These are phyloP conservation scores for Anticlea derivata DNA, from an alignment of 2,888 invertebrate species.

Conservation along the genomic window DNA sequence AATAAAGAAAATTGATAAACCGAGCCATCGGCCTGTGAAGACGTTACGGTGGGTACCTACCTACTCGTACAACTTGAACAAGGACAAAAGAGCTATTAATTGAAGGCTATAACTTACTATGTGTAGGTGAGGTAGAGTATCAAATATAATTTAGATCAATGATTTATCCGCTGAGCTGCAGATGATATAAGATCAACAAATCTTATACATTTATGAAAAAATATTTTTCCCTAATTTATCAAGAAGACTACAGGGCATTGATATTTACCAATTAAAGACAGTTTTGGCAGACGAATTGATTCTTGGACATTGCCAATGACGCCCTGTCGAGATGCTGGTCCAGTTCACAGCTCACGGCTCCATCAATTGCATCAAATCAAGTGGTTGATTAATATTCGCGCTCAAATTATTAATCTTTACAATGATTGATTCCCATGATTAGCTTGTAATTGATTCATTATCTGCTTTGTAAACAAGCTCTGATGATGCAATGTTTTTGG, in stretches of 20 bases:
- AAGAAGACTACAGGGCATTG: no score
- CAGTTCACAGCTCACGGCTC: background rate
- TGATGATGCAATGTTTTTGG: no score
- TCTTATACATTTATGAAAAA: no score
- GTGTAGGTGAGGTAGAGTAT: background rate
- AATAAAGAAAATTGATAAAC: conserved; percentile 36
- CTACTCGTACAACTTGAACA: background rate
- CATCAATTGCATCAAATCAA: background rate
- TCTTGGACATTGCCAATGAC: no score
- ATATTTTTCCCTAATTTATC: no score
- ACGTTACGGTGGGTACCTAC: conserved; percentile 4
- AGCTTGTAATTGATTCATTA: background rate
- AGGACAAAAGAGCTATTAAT: conserved; percentile 16
- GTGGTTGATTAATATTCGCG: background rate
- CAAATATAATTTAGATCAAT: background rate
- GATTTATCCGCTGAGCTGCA: no score
- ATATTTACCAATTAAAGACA: no score
- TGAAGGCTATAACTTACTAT: conserved; percentile 11
- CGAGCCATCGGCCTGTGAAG: conserved; percentile 28
- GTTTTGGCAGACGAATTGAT: no score
- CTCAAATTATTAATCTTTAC: background rate
- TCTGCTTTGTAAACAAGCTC: background rate
- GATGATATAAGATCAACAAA: no score
- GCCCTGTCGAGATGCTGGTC: background rate
- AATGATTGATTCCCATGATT: conserved; percentile 2